phyloP scores from a whole-genome alignment of 2,797 vertebrate genomes.

The Simalia tracyae region DNA sequence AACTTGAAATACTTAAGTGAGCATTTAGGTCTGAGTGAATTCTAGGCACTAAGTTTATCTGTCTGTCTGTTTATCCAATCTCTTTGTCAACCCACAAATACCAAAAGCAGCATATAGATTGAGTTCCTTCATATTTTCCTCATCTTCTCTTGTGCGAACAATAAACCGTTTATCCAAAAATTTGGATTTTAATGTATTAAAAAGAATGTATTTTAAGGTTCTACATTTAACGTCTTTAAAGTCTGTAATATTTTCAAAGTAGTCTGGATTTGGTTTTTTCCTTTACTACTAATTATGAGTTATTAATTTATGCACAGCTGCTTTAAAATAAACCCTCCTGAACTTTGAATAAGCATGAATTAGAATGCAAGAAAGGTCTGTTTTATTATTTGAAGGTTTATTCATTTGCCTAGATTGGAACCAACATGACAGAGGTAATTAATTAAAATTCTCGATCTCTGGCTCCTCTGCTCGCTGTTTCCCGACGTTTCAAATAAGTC shows the following conservation, averaged over 20 bases:
- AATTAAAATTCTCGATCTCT: background rate
- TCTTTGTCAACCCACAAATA: background rate
- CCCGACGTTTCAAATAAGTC: conserved; percentile 34
- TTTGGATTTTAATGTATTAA: background rate
- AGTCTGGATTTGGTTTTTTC: background rate
- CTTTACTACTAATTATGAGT: background rate
- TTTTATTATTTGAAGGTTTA: background rate
- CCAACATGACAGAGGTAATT: background rate
- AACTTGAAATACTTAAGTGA: background rate
- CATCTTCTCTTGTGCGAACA: background rate
- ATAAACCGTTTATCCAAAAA: background rate
- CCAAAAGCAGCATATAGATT: background rate
- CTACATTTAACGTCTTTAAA: background rate
- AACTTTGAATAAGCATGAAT: background rate
- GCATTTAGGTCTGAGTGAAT: background rate
- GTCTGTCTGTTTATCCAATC: background rate
- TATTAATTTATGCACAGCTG: background rate
- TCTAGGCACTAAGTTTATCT: background rate
- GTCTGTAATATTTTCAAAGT: background rate
- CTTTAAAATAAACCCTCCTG: no score
- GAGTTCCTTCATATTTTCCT: background rate
- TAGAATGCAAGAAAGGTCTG: background rate
- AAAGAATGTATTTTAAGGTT: background rate
- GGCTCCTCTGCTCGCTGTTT: no score
- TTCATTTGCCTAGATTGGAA: background rate